These are phyloP conservation scores for Allacma fusca DNA, from an alignment of 2,888 invertebrate genomes.

Conservation along the genomic window DNA sequence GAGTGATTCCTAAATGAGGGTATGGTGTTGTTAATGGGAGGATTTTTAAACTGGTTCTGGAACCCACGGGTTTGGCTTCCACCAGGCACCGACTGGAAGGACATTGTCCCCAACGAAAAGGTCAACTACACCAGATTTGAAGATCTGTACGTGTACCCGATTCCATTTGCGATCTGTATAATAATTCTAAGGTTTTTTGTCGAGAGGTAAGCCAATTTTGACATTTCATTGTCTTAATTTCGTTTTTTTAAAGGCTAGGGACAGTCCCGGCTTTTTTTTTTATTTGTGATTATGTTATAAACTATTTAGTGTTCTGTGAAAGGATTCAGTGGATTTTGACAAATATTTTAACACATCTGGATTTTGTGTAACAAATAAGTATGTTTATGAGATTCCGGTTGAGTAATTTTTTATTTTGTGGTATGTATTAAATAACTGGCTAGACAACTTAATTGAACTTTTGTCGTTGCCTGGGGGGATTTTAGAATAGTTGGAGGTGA, in stretches of 20 bases:
- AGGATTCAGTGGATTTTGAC: no score
- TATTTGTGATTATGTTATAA: background rate
- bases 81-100: constrained; percentile 42
- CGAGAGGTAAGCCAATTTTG: constrained; percentile 39
- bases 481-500: no score
- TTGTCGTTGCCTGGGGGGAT: no score
- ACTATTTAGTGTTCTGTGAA: background rate
- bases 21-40: background rate
- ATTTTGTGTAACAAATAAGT: no score
- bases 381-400: no score
- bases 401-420: no score
- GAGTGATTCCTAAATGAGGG: no score
- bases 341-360: no score
- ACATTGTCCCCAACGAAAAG: constrained; percentile 45
- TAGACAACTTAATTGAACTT: no score
- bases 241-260: no score
- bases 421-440: no score
- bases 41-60: constrained; percentile 44
- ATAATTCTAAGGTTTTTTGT: constrained; percentile 38
- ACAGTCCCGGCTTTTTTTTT: constrained; percentile 2
- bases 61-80: constrained; percentile 47
- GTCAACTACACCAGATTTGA: constrained; percentile 45
- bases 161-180: constrained; percentile 45
- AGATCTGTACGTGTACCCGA: constrained; percentile 47
- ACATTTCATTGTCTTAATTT: background rate